A percentile compares a stretch with the other conserved stretches of the same genome.
Conservation (phyloP, 37 sponge, comb jelly and placozoan genomes). For the Beroe ovata region DNA sequence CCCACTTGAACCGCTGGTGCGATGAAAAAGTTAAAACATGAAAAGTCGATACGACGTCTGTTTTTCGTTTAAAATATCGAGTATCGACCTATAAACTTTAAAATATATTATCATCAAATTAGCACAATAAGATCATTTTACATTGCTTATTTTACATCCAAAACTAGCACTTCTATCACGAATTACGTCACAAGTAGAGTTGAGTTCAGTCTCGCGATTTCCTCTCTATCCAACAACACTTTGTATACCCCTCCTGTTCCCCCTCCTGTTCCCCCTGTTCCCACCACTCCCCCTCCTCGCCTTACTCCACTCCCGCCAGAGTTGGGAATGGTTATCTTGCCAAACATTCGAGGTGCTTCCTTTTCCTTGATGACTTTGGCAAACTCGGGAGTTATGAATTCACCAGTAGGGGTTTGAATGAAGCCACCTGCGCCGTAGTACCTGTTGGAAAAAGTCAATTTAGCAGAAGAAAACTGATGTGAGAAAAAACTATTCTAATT, state of each 20-base stretch:
- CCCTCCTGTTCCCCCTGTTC: neutral
- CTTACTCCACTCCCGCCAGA: neutral
- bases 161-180: neutral
- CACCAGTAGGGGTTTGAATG: constrained; percentile 5
- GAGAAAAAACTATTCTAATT: no score
- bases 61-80: no score
- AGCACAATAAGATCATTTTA: no score
- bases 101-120: no score
- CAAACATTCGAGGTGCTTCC: constrained; percentile 15
- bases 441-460: neutral
- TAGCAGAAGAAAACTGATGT: no score
- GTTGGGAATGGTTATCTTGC: constrained; percentile 47
- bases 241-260: neutral
- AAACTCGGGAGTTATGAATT: constrained; percentile 45
- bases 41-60: no score
- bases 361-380: constrained; percentile 48
- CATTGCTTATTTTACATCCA: neutral
- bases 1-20: no score
- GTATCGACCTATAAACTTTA: no score
- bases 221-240: constrained; percentile 2
- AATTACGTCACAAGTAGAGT: constrained; percentile 14
- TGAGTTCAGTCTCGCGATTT: constrained; percentile 15
- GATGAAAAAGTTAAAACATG: no score
- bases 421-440: constrained; percentile 52
- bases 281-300: neutral